A percentile compares a stretch with the other conserved stretches of the same genome.
These are phyloP conservation scores for Sarcophaga variegata DNA, from an alignment of 2,888 invertebrate species.

Conservation along the genomic window DNA sequence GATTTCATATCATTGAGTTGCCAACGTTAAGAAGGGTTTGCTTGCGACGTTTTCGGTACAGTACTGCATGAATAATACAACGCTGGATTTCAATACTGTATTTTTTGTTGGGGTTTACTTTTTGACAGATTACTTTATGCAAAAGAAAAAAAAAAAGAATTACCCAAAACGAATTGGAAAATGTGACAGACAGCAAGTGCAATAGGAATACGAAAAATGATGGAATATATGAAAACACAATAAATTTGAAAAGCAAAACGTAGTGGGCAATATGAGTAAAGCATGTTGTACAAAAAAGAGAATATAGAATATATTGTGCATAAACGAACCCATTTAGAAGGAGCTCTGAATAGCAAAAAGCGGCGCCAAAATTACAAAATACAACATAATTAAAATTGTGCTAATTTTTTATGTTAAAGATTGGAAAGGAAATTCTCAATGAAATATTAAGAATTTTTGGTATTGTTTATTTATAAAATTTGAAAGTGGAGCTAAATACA, in stretches of 20 bases:
- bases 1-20: constrained; percentile 8
- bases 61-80: constrained; percentile 51
- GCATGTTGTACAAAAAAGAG: constrained; percentile 48
- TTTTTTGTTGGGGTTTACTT: neutral
- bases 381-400: neutral
- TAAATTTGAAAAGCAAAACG: constrained; percentile 55
- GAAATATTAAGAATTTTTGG: neutral
- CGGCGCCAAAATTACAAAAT: constrained; percentile 66
- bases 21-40: neutral
- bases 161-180: neutral
- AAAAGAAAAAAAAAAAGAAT: constrained; percentile 29
- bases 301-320: constrained; percentile 32
- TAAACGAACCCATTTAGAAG: constrained; percentile 31
- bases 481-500: too few relatives aligned
- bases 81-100: constrained; percentile 26
- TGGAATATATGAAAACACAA: constrained; percentile 61
- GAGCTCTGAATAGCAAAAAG: constrained; percentile 49
- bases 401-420: neutral
- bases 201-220: constrained; percentile 35
- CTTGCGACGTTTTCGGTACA: constrained; percentile 45
- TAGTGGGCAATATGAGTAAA: constrained; percentile 29
- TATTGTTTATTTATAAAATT: too few relatives aligned
- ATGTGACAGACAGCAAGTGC: constrained; percentile 28
- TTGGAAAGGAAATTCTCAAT: neutral
- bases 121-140: constrained; percentile 39